Evolutionary conservation across 2,113 vertebrate species (phyloP), one percentile per base, ranked within the genome.

Genomic region (Labrus mixtus): DNA sequence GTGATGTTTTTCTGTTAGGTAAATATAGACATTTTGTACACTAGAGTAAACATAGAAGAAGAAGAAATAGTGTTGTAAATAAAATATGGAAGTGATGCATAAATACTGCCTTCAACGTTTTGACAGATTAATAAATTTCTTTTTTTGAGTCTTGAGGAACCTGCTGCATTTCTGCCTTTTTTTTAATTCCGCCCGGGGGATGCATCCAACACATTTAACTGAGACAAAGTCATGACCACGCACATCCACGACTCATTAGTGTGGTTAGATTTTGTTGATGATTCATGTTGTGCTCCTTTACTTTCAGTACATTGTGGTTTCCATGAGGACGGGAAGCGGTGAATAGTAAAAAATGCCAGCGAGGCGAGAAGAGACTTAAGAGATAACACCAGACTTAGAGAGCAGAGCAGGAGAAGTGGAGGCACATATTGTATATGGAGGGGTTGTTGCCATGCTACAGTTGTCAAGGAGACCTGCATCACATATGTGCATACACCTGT

Each of bases 391-490:
- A 60, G 58, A 82, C 29, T 23, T 17, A 60, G 36, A 69, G 19
- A 69, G 74, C 58, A 23, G 37, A 33, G 61, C 25, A 25, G 57
- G 76, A 22, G 55, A 77, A 50, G 25, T 54, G 73, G 73, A 65
- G 22, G 39, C 45, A 25, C 73, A 88, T 75, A 77, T 79, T 90
- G 89, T 90, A 85, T 86, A 83, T 56, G 60, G 76, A 77, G 62
- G 68, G 83, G 91, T 82, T 79, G 93, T 93, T 94, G 92, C 94
- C 83, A 92, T 78, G 94, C 72, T 90, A 94, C 93, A 8, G 92
- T 95, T 85, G 91, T 90, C 91, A 91, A 68, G 91, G 94, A 90
- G 86, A 95, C 78, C 12, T 73, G 61, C 86, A 74, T 87, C 84
- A 79, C 68, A 65, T 66, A 66, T 81, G 69, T 88, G 68, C 60